Percentiles rank a stretch among this genome's conserved stretches.
Conservation (phyloP, 2,797 vertebrate genomes). For the Mionectes olivaceus region DNA sequence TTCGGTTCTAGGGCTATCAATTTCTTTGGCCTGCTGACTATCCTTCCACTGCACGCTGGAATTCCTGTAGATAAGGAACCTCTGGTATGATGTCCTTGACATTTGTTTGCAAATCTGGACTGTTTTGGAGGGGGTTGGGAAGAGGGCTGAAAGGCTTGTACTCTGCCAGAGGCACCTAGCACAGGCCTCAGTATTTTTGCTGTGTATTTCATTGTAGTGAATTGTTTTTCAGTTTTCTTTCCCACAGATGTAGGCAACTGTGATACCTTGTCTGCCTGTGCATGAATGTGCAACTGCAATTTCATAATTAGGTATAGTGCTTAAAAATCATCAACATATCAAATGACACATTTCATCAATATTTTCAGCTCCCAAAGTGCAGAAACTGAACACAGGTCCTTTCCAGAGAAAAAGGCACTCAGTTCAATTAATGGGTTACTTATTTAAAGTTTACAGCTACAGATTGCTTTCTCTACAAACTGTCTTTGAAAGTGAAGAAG, state of each 20-base stretch:
- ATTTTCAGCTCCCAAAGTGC: neutral
- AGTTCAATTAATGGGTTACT: neutral
- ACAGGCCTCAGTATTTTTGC: neutral
- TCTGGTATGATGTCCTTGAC: neutral
- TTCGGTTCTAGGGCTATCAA: neutral
- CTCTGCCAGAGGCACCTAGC: neutral
- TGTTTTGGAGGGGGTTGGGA: neutral
- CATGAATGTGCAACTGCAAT: neutral
- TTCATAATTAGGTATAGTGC: neutral
- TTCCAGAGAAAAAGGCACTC: neutral
- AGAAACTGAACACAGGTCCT: neutral
- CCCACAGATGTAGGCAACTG: neutral
- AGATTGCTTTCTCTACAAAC: neutral
- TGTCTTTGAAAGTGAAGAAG: neutral
- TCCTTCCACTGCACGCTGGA: neutral
- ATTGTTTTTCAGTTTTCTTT: neutral
- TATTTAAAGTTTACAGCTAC: neutral
- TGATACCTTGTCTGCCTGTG: neutral
- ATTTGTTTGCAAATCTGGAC: neutral
- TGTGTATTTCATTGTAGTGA: fast-evolving
- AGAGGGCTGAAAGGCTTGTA: neutral
- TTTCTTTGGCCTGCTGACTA: neutral
- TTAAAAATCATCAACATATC: neutral
- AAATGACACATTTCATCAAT: neutral
- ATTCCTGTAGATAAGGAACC: neutral